Percentiles rank a stretch among this genome's conserved stretches.
Evolutionary conservation across 2,113 vertebrate genomes (phyloP).

Genomic region (Pagrus major): DNA sequence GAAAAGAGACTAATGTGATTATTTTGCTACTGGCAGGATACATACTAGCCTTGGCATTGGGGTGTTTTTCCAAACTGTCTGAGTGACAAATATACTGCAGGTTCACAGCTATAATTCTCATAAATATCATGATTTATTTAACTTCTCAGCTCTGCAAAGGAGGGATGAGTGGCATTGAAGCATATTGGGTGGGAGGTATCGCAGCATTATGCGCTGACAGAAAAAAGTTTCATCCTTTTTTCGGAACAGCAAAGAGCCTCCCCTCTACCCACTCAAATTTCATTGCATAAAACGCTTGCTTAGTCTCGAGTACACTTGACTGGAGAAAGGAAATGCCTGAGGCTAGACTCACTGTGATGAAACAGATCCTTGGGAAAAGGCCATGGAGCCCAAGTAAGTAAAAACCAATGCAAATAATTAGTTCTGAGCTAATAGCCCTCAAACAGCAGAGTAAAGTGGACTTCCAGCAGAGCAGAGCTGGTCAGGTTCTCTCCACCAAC

Average conservation of each 20-base stretch:
- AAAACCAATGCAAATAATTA: conserved; percentile 59
- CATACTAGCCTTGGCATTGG: conserved; percentile 9
- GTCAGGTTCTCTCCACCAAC: conserved; percentile 1
- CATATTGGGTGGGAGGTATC: conserved; percentile 12
- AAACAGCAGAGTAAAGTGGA: conserved; percentile 23
- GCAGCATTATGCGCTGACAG: conserved; percentile 19
- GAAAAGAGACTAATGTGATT: conserved; percentile 64
- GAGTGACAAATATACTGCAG: conserved; percentile 35
- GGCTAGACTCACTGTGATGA: conserved; percentile 49
- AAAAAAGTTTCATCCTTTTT: conserved; percentile 17
- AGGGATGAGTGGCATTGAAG: conserved; percentile 11
- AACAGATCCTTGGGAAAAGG: conserved; percentile 50
- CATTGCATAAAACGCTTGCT: conserved; percentile 33
- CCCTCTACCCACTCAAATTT: conserved; percentile 1
- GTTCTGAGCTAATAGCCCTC: conserved; percentile 52
- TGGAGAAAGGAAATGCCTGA: conserved; percentile 52
- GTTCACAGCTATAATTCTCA: conserved; percentile 24
- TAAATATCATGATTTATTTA: conserved; percentile 44
- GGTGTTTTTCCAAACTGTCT: not conserved
- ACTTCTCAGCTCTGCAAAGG: not conserved
- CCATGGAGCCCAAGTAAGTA: conserved; percentile 24
- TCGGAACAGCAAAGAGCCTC: not conserved
- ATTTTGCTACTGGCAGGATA: conserved; percentile 52
- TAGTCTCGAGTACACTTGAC: conserved; percentile 44
- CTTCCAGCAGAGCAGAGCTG: not conserved